phyloP scores from a whole-genome alignment of 2,888 invertebrate genomes.

The Apotomis betuletana region DNA sequence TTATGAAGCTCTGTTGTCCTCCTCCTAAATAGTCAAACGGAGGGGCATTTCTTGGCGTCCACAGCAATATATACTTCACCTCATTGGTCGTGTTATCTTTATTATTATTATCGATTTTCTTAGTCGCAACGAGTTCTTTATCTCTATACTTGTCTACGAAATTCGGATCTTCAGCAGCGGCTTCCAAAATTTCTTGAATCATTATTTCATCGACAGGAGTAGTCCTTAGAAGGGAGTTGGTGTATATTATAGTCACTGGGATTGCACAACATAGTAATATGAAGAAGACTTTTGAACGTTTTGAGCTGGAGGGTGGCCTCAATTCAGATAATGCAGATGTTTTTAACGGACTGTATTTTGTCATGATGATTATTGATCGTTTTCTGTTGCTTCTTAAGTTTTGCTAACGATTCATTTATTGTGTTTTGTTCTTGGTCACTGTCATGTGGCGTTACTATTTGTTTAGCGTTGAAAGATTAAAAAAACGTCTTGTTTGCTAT shows the following conservation, averaged over 20 bases:
- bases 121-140: background rate
- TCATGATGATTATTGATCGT: background rate
- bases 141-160: slow-evolving; percentile 6
- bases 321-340: background rate
- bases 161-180: slow-evolving; percentile 1
- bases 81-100: background rate
- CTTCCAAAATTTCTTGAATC: slow-evolving; percentile 11
- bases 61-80: slow-evolving; percentile 41
- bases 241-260: slow-evolving; percentile 19
- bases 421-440: background rate
- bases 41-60: slow-evolving; percentile 38
- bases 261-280: slow-evolving; percentile 21
- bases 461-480: background rate
- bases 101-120: background rate
- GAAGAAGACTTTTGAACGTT: slow-evolving; percentile 16
- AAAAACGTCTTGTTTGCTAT: background rate
- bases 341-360: slow-evolving; percentile 1
- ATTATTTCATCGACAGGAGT: slow-evolving; percentile 3
- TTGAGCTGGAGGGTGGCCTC: background rate
- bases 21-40: slow-evolving; percentile 42
- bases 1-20: slow-evolving; percentile 38
- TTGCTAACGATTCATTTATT: too few relatives aligned
- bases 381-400: background rate
- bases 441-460: background rate
- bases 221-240: slow-evolving; percentile 2